These are phyloP conservation scores for Passer domesticus DNA, from an alignment of 2,113 vertebrate genomes.

Conservation along the genomic window DNA sequence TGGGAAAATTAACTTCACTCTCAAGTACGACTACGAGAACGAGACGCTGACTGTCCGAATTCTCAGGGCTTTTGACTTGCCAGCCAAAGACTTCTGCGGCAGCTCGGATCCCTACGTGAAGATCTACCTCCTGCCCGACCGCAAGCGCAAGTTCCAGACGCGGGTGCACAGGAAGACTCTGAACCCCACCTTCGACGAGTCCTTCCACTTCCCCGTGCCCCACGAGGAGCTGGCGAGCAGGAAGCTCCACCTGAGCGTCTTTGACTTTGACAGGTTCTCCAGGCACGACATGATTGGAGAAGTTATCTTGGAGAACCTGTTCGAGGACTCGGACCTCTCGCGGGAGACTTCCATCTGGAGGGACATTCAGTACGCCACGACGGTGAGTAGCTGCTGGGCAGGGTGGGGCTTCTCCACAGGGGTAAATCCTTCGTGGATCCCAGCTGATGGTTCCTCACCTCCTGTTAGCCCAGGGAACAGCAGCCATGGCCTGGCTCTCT, in stretches of 20 bases:
- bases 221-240: slow-evolving; percentile 79
- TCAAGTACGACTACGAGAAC: slow-evolving; percentile 94
- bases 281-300: slow-evolving; percentile 87
- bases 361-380: slow-evolving; percentile 84
- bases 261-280: slow-evolving; percentile 87
- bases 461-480: not conserved
- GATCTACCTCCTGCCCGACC: slow-evolving; percentile 95
- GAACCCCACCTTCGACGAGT: slow-evolving; percentile 93
- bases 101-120: slow-evolving; percentile 98
- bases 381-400: slow-evolving; percentile 70
- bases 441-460: not conserved
- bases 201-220: slow-evolving; percentile 90
- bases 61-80: slow-evolving; percentile 91
- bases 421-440: fast-evolving
- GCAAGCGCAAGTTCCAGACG: slow-evolving; percentile 97
- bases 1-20: slow-evolving; percentile 94
- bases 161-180: slow-evolving; percentile 97
- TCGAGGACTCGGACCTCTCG: slow-evolving; percentile 83
- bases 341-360: slow-evolving; percentile 84
- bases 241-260: slow-evolving; percentile 85
- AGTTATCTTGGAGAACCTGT: slow-evolving; percentile 84
- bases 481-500: fast-evolving
- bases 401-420: not conserved
- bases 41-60: slow-evolving; percentile 91
- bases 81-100: slow-evolving; percentile 97